Evolutionary conservation across 2,888 invertebrate genomes (phyloP).

Genomic region (Syrphus vitripennis): DNA sequence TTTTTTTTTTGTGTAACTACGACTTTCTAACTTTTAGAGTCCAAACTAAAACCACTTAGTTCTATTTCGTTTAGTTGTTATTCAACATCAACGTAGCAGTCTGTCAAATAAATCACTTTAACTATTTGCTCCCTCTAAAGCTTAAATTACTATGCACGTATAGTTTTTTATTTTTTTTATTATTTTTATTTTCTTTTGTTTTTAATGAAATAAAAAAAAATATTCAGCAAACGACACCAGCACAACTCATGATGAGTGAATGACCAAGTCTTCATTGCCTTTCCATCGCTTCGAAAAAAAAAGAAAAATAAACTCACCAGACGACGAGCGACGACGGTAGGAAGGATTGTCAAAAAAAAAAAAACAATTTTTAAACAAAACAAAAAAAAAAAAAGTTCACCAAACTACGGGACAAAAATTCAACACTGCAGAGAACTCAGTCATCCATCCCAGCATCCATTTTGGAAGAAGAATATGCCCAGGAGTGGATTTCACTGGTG

Average conservation of each 20-base stretch:
- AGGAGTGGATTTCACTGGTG: conserved; percentile 14
- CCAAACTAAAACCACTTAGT: conserved; percentile 15
- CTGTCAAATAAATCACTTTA: conserved; percentile 60
- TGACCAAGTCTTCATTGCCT: conserved; percentile 34
- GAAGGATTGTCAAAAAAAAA: conserved; percentile 15
- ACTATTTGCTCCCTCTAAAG: conserved; percentile 21
- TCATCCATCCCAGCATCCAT: conserved; percentile 41
- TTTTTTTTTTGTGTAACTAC: no score
- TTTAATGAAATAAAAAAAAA: neutral
- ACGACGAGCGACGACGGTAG: no score
- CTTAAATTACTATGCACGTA: conserved; percentile 24
- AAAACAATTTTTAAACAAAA: conserved; percentile 6
- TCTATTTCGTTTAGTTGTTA: neutral
- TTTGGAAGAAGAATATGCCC: conserved; percentile 9
- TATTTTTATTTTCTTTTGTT: neutral
- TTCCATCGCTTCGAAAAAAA: neutral
- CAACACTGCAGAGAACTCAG: conserved; percentile 34
- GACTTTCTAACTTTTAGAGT: neutral
- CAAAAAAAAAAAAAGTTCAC: neutral
- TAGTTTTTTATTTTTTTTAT: neutral
- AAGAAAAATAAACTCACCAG: neutral
- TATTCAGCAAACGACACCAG: neutral
- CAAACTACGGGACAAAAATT: conserved; percentile 22
- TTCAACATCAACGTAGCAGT: conserved; percentile 8
- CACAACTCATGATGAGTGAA: conserved; percentile 31